Percentiles rank a stretch among this genome's conserved stretches.
These are phyloP conservation scores for Araneus ventricosus DNA, from an alignment of 1,140 invertebrate genomes.

Conservation along the genomic window DNA sequence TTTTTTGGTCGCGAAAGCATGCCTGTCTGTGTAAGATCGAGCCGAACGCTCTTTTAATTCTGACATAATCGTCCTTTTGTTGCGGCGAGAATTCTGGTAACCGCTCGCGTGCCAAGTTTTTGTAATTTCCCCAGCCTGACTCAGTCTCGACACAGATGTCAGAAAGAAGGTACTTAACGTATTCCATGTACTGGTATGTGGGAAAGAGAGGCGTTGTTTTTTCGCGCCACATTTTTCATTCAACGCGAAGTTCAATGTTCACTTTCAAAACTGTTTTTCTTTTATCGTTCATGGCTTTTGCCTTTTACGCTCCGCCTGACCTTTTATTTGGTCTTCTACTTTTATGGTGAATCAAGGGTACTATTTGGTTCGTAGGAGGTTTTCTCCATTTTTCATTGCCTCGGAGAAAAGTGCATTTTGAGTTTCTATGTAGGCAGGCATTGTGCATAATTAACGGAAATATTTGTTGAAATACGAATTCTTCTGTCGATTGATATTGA, in stretches of 20 bases:
- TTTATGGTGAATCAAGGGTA: neutral
- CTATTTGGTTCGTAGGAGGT: neutral
- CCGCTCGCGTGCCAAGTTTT: slow-evolving; percentile 64
- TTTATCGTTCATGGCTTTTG: neutral
- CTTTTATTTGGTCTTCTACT: neutral
- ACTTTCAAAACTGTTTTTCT: slow-evolving; percentile 17
- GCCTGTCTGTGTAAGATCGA: slow-evolving; percentile 74
- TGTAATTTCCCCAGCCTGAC: slow-evolving; percentile 47
- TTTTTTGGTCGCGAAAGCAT: neutral
- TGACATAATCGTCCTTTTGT: slow-evolving; percentile 58
- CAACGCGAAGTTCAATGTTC: slow-evolving; percentile 67
- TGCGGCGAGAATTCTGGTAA: slow-evolving; percentile 19
- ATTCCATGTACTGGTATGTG: slow-evolving; percentile 60
- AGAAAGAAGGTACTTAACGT: slow-evolving; percentile 27
- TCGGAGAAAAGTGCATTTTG: neutral
- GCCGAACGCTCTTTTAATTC: slow-evolving; percentile 74
- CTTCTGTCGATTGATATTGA: neutral
- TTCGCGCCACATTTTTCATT: slow-evolving; percentile 45
- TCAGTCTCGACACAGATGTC: slow-evolving; percentile 38
- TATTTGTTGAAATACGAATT: neutral
- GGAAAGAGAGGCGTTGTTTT: slow-evolving; percentile 36
- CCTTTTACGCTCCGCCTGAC: neutral
- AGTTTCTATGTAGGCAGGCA: neutral
- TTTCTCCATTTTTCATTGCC: neutral
- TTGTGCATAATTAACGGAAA: neutral